Evolutionary conservation across 1,140 invertebrate species (phyloP).

Genomic region (Geopemphigus sp.): DNA sequence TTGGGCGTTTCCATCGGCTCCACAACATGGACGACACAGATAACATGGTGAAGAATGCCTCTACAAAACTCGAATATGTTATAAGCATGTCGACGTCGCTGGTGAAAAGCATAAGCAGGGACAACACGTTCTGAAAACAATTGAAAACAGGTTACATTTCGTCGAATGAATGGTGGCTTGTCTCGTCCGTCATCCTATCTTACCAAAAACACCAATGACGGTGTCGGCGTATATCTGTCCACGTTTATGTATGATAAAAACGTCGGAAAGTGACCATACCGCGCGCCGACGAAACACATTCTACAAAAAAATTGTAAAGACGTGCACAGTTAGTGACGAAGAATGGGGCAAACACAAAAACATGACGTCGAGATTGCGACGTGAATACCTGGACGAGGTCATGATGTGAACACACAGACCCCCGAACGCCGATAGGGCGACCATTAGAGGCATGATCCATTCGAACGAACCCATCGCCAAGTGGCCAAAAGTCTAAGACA

Average conservation of each 20-base stretch:
- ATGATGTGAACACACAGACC: constrained; percentile 86
- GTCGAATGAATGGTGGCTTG: no score
- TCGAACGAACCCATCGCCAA: constrained; percentile 75
- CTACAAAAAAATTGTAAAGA: constrained; percentile 55
- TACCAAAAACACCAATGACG: constrained; percentile 83
- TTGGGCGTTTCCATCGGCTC: constrained; percentile 76
- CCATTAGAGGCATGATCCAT: constrained; percentile 80
- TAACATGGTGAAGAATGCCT: constrained; percentile 85
- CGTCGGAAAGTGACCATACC: constrained; percentile 84
- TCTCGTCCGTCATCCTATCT: no score
- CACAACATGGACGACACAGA: constrained; percentile 86
- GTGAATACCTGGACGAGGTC: constrained; percentile 66
- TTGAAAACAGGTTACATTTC: no score
- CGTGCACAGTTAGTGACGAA: background rate
- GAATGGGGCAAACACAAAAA: no score
- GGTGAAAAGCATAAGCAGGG: constrained; percentile 79
- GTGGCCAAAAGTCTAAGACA: constrained; percentile 64
- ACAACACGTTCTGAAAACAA: constrained; percentile 69
- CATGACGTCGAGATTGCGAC: background rate
- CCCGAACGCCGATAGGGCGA: constrained; percentile 81
- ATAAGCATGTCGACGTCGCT: constrained; percentile 86
- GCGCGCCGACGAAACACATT: constrained; percentile 87
- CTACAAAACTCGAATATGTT: constrained; percentile 91
- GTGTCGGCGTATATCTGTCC: constrained; percentile 76
- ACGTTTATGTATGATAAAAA: constrained; percentile 82